Percentiles rank a stretch among this genome's conserved stretches.
phyloP scores from a whole-genome alignment of 1,140 invertebrate species.

The Ladona fulva region DNA sequence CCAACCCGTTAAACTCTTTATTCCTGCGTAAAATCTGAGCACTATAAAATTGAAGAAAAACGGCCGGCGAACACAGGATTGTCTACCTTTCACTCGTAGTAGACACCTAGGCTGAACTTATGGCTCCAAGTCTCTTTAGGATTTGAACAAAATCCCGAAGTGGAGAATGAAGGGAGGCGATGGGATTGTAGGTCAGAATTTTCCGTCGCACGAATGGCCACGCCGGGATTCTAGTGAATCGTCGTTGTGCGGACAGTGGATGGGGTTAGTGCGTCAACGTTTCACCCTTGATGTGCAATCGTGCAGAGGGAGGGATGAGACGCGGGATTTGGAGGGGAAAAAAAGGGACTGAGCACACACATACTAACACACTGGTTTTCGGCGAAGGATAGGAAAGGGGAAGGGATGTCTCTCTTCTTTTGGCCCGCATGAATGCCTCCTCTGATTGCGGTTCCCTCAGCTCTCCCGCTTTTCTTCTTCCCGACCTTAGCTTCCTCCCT shows the following conservation, averaged over 20 bases:
- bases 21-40: too few relatives aligned
- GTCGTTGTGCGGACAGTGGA: background rate
- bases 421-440: background rate
- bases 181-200: background rate
- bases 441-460: background rate
- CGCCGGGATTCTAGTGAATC: background rate
- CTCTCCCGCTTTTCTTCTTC: too few relatives aligned
- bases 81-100: too few relatives aligned
- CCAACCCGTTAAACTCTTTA: too few relatives aligned
- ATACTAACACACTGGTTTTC: background rate
- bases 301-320: background rate
- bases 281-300: background rate
- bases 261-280: background rate
- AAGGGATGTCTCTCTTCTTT: background rate
- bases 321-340: background rate
- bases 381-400: background rate
- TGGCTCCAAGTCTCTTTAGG: too few relatives aligned
- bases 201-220: background rate
- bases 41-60: too few relatives aligned
- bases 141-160: too few relatives aligned
- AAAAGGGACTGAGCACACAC: background rate
- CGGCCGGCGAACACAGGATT: too few relatives aligned
- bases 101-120: too few relatives aligned
- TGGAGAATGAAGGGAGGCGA: too few relatives aligned
- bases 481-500: background rate